Evolutionary conservation across 2,797 vertebrate genomes (phyloP), one percentile per base, ranked within the genome.

Genomic region (Sylvia borin): DNA sequence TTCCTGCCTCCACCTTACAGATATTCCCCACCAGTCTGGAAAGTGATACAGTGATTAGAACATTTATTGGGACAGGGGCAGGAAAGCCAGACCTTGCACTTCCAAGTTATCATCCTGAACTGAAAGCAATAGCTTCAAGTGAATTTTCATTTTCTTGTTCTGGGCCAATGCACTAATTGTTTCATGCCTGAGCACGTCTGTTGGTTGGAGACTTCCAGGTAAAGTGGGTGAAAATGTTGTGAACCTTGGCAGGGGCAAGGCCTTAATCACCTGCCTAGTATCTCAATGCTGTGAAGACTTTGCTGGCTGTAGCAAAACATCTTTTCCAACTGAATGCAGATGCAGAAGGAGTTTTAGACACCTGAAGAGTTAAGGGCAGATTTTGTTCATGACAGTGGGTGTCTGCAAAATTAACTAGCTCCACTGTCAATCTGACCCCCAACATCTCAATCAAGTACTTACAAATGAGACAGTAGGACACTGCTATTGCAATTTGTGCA

Each of bases 381-480:
- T 93, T 86, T 84, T 85, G 15, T 21, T 93, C 51, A 19, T 51
- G 32, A 16, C 58, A 54, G 29, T 67, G 55, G 9, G 7, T 57
- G 9, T 67, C 90, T 86, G 67, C 17, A 81, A 71, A 95, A 82
- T 79, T 86, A 91, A 53, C 77, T 76, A 93, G 29, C 29, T 78
- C 21, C 24, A 38, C 38, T 92, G 73, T 88, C 76, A 92, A 47
- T 78, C 66, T 1, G 1, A 14, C 64, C 86, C 42, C 55, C 45
- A 64, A 57, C 19, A 1, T 74, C 70, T 90, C 88, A 93, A 53
- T 84, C 70, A 76, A 84, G 42, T 60, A 45, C 38, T 83, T 71
- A 60, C 29, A 90, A 82, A 64, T 40, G 43, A 93, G 87, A 53
- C 80, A 45, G 85, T 53, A 88, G 66, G 66, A 84, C 18, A 60